A percentile compares a stretch with the other conserved stretches of the same genome.
Conservation (phyloP, 2,888 invertebrate species). For the Ophion costatus region DNA sequence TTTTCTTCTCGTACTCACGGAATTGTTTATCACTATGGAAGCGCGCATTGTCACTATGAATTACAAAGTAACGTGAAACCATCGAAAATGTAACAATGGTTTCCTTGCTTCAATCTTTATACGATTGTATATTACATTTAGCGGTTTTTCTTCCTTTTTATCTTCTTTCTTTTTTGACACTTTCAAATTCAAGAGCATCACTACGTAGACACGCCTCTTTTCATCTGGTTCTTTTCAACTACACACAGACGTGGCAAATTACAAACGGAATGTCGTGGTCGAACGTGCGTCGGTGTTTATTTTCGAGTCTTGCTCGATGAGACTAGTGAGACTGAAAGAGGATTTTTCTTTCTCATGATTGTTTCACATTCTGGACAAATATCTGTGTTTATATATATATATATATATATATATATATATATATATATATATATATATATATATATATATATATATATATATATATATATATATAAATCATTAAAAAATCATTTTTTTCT, state of each 20-base stretch:
- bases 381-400: neutral
- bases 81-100: conserved; percentile 5
- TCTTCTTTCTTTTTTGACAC: neutral
- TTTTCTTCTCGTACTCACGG: conserved; percentile 47
- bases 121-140: neutral
- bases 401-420: no score
- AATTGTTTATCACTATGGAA: conserved; percentile 60
- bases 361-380: conserved; percentile 1
- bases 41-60: conserved; percentile 61
- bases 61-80: conserved; percentile 47
- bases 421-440: no score
- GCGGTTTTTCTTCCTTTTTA: conserved; percentile 21
- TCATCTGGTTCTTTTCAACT: neutral
- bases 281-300: neutral
- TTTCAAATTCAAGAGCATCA: conserved; percentile 10
- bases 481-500: no score
- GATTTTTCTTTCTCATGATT: neutral
- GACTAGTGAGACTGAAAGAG: conserved; percentile 28
- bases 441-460: no score
- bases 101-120: neutral
- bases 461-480: no score
- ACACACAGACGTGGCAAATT: conserved; percentile 28
- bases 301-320: conserved; percentile 17
- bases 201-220: conserved; percentile 1
- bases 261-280: conserved; percentile 47